Evolutionary conservation across 2,113 vertebrate genomes (phyloP).

Genomic region (Zosterops borbonicus): DNA sequence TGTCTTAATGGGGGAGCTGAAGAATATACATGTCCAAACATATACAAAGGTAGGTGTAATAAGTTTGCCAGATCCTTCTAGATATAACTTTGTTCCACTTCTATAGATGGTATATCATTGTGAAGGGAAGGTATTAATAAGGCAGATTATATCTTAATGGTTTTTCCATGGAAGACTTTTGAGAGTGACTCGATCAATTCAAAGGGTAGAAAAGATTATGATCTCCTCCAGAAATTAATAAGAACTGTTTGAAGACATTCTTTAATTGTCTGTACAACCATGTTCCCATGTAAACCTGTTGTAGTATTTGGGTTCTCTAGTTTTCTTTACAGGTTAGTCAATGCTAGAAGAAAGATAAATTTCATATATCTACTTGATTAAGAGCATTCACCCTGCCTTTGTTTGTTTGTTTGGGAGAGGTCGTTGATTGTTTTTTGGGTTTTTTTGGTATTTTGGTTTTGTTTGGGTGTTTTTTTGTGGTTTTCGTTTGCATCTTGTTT

Average conservation of each 20-base stretch:
- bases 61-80: neutral
- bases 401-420: neutral
- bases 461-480: fast-evolving
- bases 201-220: neutral
- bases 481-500: neutral
- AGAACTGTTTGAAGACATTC: neutral
- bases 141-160: neutral
- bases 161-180: neutral
- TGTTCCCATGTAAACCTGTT: neutral
- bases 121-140: neutral
- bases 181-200: neutral
- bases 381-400: neutral
- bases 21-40: neutral
- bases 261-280: neutral
- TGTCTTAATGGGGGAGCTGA: neutral
- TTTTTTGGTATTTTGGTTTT: neutral
- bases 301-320: neutral
- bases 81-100: neutral
- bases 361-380: neutral
- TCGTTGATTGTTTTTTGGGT: neutral
- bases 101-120: neutral
- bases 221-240: neutral
- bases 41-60: neutral
- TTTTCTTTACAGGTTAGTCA: neutral
- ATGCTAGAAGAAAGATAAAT: neutral